Conservation (phyloP, 2,113 vertebrate species). For the Atractosteus spatula region DNA sequence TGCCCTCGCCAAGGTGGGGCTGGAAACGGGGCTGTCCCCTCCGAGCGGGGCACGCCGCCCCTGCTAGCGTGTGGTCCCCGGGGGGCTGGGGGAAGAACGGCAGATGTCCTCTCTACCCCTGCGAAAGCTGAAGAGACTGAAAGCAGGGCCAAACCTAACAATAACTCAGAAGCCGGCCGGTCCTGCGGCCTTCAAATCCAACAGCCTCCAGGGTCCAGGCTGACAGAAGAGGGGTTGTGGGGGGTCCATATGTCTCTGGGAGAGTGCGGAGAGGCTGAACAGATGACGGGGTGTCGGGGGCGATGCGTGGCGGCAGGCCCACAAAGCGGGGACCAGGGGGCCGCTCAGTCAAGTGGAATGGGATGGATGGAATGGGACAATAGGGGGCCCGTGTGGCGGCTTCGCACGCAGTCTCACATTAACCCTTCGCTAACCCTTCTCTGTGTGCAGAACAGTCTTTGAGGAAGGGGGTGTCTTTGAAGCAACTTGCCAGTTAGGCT, state of each 20-base stretch:
- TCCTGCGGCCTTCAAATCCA: conserved; percentile 56
- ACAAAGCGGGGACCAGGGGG: conserved; percentile 10
- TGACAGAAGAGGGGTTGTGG: conserved; percentile 36
- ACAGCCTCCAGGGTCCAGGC: conserved; percentile 48
- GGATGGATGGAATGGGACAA: conserved; percentile 57
- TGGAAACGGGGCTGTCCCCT: too few relatives aligned
- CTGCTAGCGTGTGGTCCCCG: too few relatives aligned
- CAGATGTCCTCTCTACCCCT: conserved; percentile 67
- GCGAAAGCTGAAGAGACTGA: conserved; percentile 47
- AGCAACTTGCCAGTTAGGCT: not conserved
- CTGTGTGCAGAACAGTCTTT: too few relatives aligned
- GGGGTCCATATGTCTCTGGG: conserved; percentile 57
- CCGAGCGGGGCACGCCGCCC: too few relatives aligned
- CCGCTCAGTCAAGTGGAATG: conserved; percentile 61
- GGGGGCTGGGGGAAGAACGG: conserved; percentile 33
- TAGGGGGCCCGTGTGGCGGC: conserved; percentile 60
- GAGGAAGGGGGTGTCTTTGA: too few relatives aligned
- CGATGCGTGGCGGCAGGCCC: conserved; percentile 29
- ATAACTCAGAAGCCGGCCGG: conserved; percentile 47
- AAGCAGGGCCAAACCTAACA: conserved; percentile 18
- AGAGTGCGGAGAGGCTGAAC: conserved; percentile 50
- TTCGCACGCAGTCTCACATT: conserved; percentile 35
- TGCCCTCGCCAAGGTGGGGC: too few relatives aligned
- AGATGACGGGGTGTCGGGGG: conserved; percentile 58
- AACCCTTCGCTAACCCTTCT: conserved; percentile 48